Base-by-base conservation (phyloP, 2,113 vertebrate species). In the Protomyctophum bolini region DNA sequence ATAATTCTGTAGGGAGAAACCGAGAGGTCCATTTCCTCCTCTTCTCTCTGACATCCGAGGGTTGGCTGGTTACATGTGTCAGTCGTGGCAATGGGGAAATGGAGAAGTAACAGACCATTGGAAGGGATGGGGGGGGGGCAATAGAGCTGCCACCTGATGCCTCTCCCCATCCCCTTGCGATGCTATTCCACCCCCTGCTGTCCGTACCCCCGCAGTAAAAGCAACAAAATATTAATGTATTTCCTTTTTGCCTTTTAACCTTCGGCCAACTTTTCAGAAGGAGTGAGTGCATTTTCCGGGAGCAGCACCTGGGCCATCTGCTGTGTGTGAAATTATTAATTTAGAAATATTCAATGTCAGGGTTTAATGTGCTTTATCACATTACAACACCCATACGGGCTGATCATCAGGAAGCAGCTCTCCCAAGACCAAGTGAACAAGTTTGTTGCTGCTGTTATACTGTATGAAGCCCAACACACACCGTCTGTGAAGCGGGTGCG, bases 1-100 rank as follows among this genome's bases (percentile, higher is more conserved):
- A 5, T 75, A 72, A 14, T 54, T 41, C 33, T 75, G 47, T 59
- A 66, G 41, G 59, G 28, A 58, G 83, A 90, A 83, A 91, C 51
- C 83, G 86, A 85, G 76, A 90, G 88, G 91, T 89, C 89, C 48
- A 80, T 93, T 92, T 88, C 71, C 80, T 84, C 73, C 71, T 93
- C 92, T 88, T 70, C 80, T 84, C 73, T 72, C 68, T 59, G 86
- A 90, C 78, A 89, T 80, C 83, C 82, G 73, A 68, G 80, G 83
- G 84, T 88, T 79, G 83, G 80, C 84, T 86, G 84, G 80, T 79
- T 90, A 90, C 84, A 89, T 47, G 68, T 88, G 79, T 85, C 89
- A 87, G 85, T 73, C 86, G 86, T 84, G 83, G 79, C 79, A 72
- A 84, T 82, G 59, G 79, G 74, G 70, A 72, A 66, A 10, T 46